Base-by-base conservation (phyloP, 1,140 invertebrate species). In the Microplitis mediator region DNA sequence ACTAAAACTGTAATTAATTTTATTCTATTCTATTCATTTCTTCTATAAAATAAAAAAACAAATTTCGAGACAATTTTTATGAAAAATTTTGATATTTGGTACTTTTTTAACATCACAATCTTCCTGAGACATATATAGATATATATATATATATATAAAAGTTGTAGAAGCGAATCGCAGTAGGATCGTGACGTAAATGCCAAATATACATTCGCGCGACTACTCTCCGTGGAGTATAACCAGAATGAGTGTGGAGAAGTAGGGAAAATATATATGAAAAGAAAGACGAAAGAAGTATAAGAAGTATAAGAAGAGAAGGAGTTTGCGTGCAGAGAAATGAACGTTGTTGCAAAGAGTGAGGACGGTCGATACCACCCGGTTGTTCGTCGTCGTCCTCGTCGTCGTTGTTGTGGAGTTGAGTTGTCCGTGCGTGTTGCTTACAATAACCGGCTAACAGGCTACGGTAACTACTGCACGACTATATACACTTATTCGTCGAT, bases 171-270 rank as follows among this genome's bases (percentile, higher is more conserved):
- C 50, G 51, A 67, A 67, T 67, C 65, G 65, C 50, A 67, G 50
- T 67, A 67, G 6, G 72, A 73, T 73, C 72, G 72, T 73, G 72
- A 73, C 72, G 72, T 61, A 73, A 73, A 73, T 73, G 66, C 72
- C 72, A 73, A 73, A 73, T 73, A 73, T 73, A 73, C 50, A 69
- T 69, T 64, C 50, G 66, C 63, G 72, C 32, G 66, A 65, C 69
- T 45, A 6, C 23, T 23, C 23, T 23, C 23, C 23, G 23, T 23
- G 23, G 23, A 9, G 39, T 45, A 45, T 6, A 45, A 45, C 39
- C 6, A 45, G 39, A 45, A 45, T 11, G 3, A 6, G 39, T 11
- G 11, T 23, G 39, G 39, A 45, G 39, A 11, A 45, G 39, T 11
- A 45, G 8, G 8, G 39, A 45, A 45, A 11, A 45, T 9, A 45